Evolutionary conservation across 2,797 vertebrate genomes (phyloP).

Genomic region (Mionectes olivaceus): DNA sequence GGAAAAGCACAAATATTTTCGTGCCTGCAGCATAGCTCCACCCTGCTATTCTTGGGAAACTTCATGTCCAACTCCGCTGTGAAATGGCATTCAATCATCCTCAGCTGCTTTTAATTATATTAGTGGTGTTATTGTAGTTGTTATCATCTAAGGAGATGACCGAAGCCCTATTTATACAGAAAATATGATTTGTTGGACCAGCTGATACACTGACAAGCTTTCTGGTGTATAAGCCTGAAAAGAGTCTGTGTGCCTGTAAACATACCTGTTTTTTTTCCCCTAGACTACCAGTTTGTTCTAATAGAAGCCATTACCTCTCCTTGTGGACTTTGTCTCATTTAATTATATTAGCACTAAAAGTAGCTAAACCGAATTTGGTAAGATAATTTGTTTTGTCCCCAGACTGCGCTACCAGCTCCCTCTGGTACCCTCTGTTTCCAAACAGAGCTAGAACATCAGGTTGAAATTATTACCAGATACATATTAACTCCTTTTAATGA

Average conservation of each 20-base stretch:
- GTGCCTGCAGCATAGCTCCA: not conserved
- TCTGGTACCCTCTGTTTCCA: not conserved
- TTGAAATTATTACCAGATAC: not conserved
- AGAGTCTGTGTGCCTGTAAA: not conserved
- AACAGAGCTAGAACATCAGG: not conserved
- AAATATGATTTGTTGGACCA: not conserved
- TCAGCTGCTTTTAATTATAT: slow-evolving; percentile 57
- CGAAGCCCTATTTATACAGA: slow-evolving; percentile 5
- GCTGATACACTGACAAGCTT: not conserved
- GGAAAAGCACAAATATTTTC: not conserved
- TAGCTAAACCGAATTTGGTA: not conserved
- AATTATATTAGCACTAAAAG: slow-evolving; percentile 18
- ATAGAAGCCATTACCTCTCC: not conserved
- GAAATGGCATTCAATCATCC: slow-evolving; percentile 16
- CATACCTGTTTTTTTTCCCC: not conserved
- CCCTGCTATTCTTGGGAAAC: slow-evolving; percentile 45
- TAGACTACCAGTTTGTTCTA: not conserved
- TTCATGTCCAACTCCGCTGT: not conserved
- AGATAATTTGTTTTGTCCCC: slow-evolving; percentile 16
- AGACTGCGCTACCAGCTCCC: not conserved
- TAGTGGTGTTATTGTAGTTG: slow-evolving; percentile 42
- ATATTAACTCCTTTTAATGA: not conserved
- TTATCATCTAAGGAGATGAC: slow-evolving; percentile 40
- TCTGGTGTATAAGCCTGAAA: not conserved
- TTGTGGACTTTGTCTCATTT: slow-evolving; percentile 15